Conservation (phyloP, 2,797 vertebrate species). For the Lacerta viridis region DNA sequence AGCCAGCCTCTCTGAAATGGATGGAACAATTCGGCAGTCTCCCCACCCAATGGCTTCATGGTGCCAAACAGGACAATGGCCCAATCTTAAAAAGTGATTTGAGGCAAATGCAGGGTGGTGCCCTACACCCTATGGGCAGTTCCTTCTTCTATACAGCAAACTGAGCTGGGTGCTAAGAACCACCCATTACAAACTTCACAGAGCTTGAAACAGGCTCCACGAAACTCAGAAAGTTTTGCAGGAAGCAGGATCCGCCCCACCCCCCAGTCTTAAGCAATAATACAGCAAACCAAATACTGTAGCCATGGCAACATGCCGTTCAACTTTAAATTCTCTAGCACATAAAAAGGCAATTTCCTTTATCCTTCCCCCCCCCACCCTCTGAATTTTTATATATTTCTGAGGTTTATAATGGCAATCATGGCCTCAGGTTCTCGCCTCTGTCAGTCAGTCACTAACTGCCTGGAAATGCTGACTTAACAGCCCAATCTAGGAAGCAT, state of each 20-base stretch:
- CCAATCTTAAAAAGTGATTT: conserved; percentile 32
- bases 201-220: conserved; percentile 39
- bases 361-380: conserved; percentile 50
- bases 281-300: conserved; percentile 73
- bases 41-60: not conserved
- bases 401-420: conserved; percentile 76
- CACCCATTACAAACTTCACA: not conserved
- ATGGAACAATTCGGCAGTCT: conserved; percentile 8
- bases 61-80: conserved; percentile 15
- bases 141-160: not conserved
- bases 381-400: conserved; percentile 76
- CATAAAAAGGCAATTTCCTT: conserved; percentile 78
- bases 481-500: conserved; percentile 68
- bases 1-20: not conserved
- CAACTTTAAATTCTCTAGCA: conserved; percentile 75
- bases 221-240: conserved; percentile 62
- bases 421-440: conserved; percentile 72
- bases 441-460: conserved; percentile 76
- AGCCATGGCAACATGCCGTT: conserved; percentile 76
- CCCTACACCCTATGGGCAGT: not conserved
- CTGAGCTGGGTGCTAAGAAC: not conserved
- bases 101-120: conserved; percentile 9
- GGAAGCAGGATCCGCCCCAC: conserved; percentile 62
- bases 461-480: conserved; percentile 75
- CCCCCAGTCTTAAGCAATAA: conserved; percentile 72